Evolutionary conservation across 2,113 vertebrate species (phyloP), one percentile per base, ranked within the genome.

Genomic region (Marmota monax): DNA sequence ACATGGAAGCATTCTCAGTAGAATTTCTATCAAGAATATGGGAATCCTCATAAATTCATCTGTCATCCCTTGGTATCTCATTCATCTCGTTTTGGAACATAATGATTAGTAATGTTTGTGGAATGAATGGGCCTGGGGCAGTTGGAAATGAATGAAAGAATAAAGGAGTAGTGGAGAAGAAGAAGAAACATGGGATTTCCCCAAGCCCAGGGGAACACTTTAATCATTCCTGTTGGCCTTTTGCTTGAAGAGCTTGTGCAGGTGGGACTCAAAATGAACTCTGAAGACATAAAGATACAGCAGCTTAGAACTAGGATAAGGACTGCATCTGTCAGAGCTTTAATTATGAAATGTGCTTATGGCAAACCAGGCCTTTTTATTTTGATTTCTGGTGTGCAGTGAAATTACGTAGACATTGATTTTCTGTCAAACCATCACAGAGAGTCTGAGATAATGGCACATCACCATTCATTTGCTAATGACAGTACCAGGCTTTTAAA

Each of bases 301-400:
- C 58, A 51, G 0, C 84, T 89, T 58, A 72, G 70, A 91, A 32
- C 7, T 17, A 61, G 91, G 83, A 7, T 69, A 63, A 90, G 48
- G 56, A n/a, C 74, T 39, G 6, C 16, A 32, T 82, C 73, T 73
- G 83, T 76, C 76, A 90, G 85, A 27, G 37, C 51, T 84, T 10
- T 92, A 61, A 87, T 95, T 95, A 87, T 53, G 53, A 78, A 72
- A 82, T 48, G 80, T 94, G 39, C 83, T 84, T 37, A 83, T 70
- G 82, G 94, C 51, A 84, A 94, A 45, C 34, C 20, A 42, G 61
- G 29, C 42, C 48, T 97, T 94, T 61, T 96, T 94, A 91, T 97
- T 96, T 96, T 88, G 85, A 96, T 93, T 96, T 97, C 83, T 74
- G 61, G 56, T 90, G 45, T 63, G 92, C 14, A 63, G 92, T 72